Evolutionary conservation across 2,113 vertebrate genomes (phyloP), one percentile per base, ranked within the genome.

Genomic region (Sinocyclocheilus rhinocerous): DNA sequence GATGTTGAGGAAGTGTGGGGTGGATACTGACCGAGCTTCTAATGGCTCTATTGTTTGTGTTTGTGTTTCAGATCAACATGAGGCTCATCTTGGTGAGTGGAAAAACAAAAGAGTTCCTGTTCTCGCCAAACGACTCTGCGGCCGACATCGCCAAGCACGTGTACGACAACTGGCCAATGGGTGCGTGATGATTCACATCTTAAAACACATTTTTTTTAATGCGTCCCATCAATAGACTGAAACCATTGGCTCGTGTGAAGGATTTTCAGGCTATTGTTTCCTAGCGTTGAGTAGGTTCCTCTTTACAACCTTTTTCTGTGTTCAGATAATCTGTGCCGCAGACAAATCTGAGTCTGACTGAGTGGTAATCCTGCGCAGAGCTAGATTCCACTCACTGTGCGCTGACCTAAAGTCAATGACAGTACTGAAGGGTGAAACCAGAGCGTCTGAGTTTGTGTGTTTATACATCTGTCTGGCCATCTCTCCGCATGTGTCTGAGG

Each of bases 101-200:
- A 50, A 99, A 99, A 93, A 99, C 98, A 26, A 99, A 99, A 95
- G 98, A 99, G 83, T 99, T 99, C 93, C 94, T 98, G 16, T 99
- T 99, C 92, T 98, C 97, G 77, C 97, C 98, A 1, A 98, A 97
- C 76, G 97, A 99, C 91, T 99, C 98, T 0, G 98, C 98, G 63
- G 96, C 98, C 82, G 98, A 99, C 94, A 99, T 99, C 8, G 97
- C 98, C 89, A 99, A 99, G 91, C 97, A 99, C 0, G 98, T 99
- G 77, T 99, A 98, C 87, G 98, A 99, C 93, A 98, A 99, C 92
- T 99, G 98, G 98, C 98, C 98, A 0, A 98, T 98, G 97, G 98
- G 98, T 99, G 90, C 97, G 97, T 89, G 20, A 63, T 33, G 6
- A 36, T 48, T 55, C 81, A 77, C 45, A 59, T 61, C 33, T 39